phyloP scores from a whole-genome alignment of 2,797 vertebrate genomes.

The Selene dorsalis region DNA sequence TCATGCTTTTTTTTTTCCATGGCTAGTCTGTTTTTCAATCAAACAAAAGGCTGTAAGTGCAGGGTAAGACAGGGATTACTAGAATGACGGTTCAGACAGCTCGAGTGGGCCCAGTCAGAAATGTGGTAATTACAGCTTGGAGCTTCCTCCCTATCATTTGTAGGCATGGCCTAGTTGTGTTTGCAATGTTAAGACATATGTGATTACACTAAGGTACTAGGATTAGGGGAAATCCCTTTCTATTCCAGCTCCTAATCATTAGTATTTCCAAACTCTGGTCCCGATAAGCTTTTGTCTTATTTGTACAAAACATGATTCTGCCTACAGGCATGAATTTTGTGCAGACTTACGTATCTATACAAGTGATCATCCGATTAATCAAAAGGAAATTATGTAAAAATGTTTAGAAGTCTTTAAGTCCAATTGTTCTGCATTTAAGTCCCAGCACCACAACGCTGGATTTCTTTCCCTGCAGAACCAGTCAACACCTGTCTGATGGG shows the following conservation, averaged over 20 bases:
- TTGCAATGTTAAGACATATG: not conserved
- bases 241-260: constrained; percentile 3
- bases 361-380: not conserved
- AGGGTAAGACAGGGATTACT: not conserved
- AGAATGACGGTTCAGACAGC: not conserved
- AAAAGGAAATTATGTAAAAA: too few species aligned
- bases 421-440: too few species aligned
- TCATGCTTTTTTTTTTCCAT: constrained; percentile 1
- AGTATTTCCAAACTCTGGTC: not conserved
- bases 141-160: constrained; percentile 5
- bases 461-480: not conserved
- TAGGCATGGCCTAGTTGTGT: not conserved
- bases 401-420: too few species aligned
- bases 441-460: too few species aligned
- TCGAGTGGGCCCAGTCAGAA: constrained; percentile 9
- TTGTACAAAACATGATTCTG: constrained; percentile 47
- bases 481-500: not conserved
- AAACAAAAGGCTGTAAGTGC: constrained; percentile 5
- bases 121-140: not conserved
- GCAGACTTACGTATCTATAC: not conserved
- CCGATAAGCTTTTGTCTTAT: constrained; percentile 6
- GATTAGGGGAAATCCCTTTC: not conserved
- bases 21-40: constrained; percentile 4
- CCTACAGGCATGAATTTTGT: not conserved
- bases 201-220: not conserved